A percentile compares a stretch with the other conserved stretches of the same genome.
Conservation (phyloP, 2,113 vertebrate species). For the Fulmarus glacialis region DNA sequence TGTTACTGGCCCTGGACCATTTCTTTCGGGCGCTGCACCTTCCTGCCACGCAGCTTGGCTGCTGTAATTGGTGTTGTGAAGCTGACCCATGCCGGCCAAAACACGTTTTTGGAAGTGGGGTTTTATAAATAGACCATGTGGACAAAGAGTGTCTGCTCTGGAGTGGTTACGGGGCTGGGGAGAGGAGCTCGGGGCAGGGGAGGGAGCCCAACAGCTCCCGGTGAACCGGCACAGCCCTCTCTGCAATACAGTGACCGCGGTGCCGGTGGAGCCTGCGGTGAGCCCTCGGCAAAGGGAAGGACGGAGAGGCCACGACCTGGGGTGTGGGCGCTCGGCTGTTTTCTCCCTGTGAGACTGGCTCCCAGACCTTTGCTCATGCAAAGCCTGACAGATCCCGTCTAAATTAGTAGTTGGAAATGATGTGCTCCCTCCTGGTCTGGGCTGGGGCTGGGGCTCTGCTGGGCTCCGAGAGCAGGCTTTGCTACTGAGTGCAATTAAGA, state of each 20-base stretch:
- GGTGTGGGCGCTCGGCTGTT: not conserved
- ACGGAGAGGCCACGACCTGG: not conserved
- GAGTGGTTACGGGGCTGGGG: not conserved
- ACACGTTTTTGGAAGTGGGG: conserved; percentile 2
- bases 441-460: not conserved
- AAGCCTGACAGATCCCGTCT: not conserved
- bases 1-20: conserved; percentile 35
- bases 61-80: not conserved
- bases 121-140: conserved; percentile 29
- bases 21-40: not conserved
- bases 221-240: not conserved
- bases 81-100: not conserved
- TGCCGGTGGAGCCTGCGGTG: not conserved
- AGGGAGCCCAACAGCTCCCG: not conserved
- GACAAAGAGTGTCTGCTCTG: not conserved
- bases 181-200: not conserved
- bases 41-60: not conserved
- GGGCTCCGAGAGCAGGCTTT: not conserved
- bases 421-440: not conserved
- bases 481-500: not conserved
- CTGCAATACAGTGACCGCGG: not conserved
- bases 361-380: conserved; percentile 11
- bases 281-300: not conserved
- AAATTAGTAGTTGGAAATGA: not conserved
- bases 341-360: conserved; percentile 31